phyloP scores from a whole-genome alignment of 2,888 invertebrate species.

The Deladenus siricidicola region DNA sequence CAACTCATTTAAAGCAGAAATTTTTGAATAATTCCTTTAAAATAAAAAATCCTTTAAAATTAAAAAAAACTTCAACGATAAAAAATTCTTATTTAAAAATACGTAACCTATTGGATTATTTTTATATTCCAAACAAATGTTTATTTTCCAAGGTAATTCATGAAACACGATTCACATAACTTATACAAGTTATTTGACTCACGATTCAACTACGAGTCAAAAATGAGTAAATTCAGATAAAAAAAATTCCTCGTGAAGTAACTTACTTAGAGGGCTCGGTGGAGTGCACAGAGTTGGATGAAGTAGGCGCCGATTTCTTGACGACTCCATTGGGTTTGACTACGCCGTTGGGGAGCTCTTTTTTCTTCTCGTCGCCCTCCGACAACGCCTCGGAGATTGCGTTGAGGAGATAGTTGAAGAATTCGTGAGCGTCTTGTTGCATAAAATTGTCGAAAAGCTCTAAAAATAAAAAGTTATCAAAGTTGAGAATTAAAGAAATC shows the following conservation, averaged over 20 bases:
- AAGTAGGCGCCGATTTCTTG: conserved; percentile 23
- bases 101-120: too few relatives aligned
- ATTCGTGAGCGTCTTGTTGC: conserved; percentile 99
- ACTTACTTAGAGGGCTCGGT: conserved; percentile 2
- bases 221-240: neutral
- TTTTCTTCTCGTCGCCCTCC: conserved; percentile 52
- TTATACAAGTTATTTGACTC: too few relatives aligned
- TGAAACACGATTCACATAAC: too few relatives aligned
- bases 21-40: too few relatives aligned
- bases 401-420: conserved; percentile 95
- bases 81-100: too few relatives aligned
- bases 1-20: too few relatives aligned
- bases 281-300: conserved; percentile 5
- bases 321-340: conserved; percentile 26
- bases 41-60: too few relatives aligned
- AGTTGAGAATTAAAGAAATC: too few relatives aligned
- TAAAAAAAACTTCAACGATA: too few relatives aligned
- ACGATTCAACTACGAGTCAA: too few relatives aligned
- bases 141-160: too few relatives aligned
- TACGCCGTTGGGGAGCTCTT: conserved; percentile 18
- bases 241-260: neutral
- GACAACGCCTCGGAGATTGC: conserved; percentile 94
- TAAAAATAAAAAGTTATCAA: conserved; percentile 56
- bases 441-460: conserved; percentile 99
- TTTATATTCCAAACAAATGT: too few relatives aligned